phyloP scores from a whole-genome alignment of 2,888 invertebrate genomes.

The Marronus borbonicus region DNA sequence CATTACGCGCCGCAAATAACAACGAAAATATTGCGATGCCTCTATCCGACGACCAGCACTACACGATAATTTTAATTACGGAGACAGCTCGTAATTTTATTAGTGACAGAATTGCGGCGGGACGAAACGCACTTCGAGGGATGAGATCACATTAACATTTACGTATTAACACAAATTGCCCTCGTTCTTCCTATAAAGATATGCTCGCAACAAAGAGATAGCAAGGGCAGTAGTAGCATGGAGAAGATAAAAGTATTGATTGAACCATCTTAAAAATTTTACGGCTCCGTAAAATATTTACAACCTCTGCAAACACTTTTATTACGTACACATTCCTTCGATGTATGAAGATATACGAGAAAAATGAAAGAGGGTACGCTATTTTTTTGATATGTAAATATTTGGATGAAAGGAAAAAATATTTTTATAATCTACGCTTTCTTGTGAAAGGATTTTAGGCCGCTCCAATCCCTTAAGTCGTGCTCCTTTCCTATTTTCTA shows the following conservation, averaged over 20 bases:
- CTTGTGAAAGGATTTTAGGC: neutral
- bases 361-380: slow-evolving; percentile 40
- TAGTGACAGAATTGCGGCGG: slow-evolving; percentile 6
- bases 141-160: slow-evolving; percentile 24
- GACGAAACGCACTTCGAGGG: neutral
- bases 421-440: slow-evolving; percentile 38
- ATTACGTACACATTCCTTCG: slow-evolving; percentile 45
- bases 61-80: slow-evolving; percentile 29
- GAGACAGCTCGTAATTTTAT: slow-evolving; percentile 21
- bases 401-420: slow-evolving; percentile 40
- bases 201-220: slow-evolving; percentile 2
- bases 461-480: neutral
- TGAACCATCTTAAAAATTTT: slow-evolving; percentile 50
- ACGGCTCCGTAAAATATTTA: slow-evolving; percentile 51
- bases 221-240: slow-evolving; percentile 22
- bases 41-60: neutral
- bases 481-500: neutral
- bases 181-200: slow-evolving; percentile 13
- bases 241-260: slow-evolving; percentile 51
- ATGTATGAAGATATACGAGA: slow-evolving; percentile 48
- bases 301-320: slow-evolving; percentile 49
- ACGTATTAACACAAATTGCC: slow-evolving; percentile 27
- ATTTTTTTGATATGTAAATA: slow-evolving; percentile 46
- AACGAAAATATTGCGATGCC: slow-evolving; percentile 35
- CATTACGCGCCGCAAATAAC: slow-evolving; percentile 33